Percentiles rank a stretch among this genome's conserved stretches.
phyloP scores from a whole-genome alignment of 2,113 vertebrate genomes.

The Bucco capensis region DNA sequence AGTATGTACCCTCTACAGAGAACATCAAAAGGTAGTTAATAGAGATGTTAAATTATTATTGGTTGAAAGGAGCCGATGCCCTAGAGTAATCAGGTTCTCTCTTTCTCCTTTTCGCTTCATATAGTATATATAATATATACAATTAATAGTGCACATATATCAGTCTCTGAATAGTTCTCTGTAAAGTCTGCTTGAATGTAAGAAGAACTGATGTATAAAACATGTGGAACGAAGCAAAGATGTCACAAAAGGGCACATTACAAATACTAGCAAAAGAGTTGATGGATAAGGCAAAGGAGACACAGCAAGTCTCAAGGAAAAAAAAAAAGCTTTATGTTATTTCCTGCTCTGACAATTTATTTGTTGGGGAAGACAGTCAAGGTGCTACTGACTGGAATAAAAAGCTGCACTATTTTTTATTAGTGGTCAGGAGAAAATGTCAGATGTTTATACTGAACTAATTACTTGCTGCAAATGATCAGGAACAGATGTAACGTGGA shows the following conservation, averaged over 20 bases:
- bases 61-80: slow-evolving; percentile 63
- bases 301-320: accelerated
- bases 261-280: slow-evolving; percentile 16
- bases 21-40: slow-evolving; percentile 69
- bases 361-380: background rate
- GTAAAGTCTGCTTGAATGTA: slow-evolving; percentile 16
- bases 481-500: background rate
- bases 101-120: slow-evolving; percentile 53
- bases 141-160: slow-evolving; percentile 67
- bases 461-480: background rate
- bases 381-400: background rate
- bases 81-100: slow-evolving; percentile 66
- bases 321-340: background rate
- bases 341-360: background rate
- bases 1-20: slow-evolving; percentile 41
- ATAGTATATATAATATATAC: slow-evolving; percentile 56
- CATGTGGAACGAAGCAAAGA: slow-evolving; percentile 49
- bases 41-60: slow-evolving; percentile 73
- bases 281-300: slow-evolving; percentile 35
- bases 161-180: slow-evolving; percentile 33
- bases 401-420: background rate
- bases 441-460: background rate
- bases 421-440: background rate
- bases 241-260: slow-evolving; percentile 40
- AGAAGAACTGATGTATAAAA: slow-evolving; percentile 59